Evolutionary conservation across 2,888 invertebrate species (phyloP), one percentile per base, ranked within the genome.

Genomic region (Philonicus albiceps): DNA sequence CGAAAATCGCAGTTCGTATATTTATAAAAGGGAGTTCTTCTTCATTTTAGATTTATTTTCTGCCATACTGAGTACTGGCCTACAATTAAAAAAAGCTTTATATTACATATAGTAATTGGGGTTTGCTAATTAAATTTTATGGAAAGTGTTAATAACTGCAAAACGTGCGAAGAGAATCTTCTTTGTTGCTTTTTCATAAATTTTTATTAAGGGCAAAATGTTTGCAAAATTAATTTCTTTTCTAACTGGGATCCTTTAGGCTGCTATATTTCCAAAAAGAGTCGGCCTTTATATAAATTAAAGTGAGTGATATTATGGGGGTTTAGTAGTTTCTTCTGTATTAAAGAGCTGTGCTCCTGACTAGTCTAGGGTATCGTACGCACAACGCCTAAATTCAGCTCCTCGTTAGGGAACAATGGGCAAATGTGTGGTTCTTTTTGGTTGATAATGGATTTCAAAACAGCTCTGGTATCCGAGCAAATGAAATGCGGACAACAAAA

Each of bases 401-500:
- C 22, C 64, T 64, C 64, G 64, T 64, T 64, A 64, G 22, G 64
- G 64, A 64, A 64, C 64, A 64, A 64, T 64, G 27, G 64, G 27
- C 64, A 13, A 64, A 11, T 64, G 64, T 64, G 64, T 22, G 64
- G 27, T 64, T 64, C 64, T 27, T 64, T 64, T 64, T 2, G 64
- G 22, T 22, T 27, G 64, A 27, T 64, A 64, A 64, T 64, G 76
- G 76, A 76, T 40, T 76, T 76, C 34, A 43, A 43, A 76, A 13
- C 27, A 40, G 76, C 37, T 76, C 40, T 53, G 30, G 53, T 53
- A n/a, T 30, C 80, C 30, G 49, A 30, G 27, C 40, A 27, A 80
- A 80, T 80, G 49, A 80, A 80, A 80, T 80, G 43, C 49, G 49
- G 43, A 49, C 80, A 80, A 49, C 80, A 1, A 80, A 80, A 80